Base-by-base conservation (phyloP, 2,888 invertebrate genomes). In the Eupithecia centaureata region DNA sequence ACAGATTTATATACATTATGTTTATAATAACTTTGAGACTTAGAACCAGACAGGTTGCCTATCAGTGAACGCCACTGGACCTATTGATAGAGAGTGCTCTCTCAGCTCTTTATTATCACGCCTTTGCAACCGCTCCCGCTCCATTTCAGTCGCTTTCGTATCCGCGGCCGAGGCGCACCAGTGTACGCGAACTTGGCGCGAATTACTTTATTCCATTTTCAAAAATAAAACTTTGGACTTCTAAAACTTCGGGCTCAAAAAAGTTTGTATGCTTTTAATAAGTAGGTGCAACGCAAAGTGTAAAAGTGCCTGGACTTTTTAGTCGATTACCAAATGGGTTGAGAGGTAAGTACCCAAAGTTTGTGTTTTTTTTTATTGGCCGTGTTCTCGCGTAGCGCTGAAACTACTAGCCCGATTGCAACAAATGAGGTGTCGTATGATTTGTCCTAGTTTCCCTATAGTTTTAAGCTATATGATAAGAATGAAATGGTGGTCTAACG, bases 111-210 rank as follows among this genome's bases (percentile, higher is more conserved):
- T 28, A 8, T 7, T 28, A 8, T 2, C n/a, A 33, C n/a, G 57
- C 22, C 32, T 30, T 30, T 30, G 32, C n/a, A 56, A 30, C 28
- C 18, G 4, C 57, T 56, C 15, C 42, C 25, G 30, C 58, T 56
- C 61, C 59, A 51, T 54, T 71, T 73, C 74, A 77, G 76, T 77
- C 68, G 59, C 7, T 35, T 18, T 56, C 64, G 73, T 57, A 69
- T 59, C 32, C 68, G 65, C 75, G 72, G 8, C 18, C 56, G 65
- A 54, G 67, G 2, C 73, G 64, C 72, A 77, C 69, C 56, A 27
- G 52, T 52, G 59, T 47, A 42, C 56, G 57, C 61, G 10, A 47
- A 51, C 56, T 47, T 51, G 30, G 52, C 8, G 18, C 27, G 25
- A 42, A 25, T 22, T 47, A 47, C 18, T 60, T 60, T 30, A 13